Conservation (phyloP, 2,888 invertebrate species). For the Leptothorax acervorum region DNA sequence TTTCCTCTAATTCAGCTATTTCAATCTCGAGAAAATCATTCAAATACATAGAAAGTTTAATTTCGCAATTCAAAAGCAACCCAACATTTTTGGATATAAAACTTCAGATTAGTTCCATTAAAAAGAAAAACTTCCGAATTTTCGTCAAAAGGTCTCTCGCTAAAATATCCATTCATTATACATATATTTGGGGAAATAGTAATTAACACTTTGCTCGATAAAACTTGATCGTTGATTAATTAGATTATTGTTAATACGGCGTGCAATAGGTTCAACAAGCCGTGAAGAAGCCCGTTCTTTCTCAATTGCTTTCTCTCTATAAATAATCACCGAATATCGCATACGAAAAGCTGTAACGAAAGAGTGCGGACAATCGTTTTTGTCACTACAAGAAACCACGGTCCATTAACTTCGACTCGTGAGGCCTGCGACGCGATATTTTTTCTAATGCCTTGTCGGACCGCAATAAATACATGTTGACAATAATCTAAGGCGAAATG, state of each 20-base stretch:
- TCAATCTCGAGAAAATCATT: slow-evolving; percentile 1
- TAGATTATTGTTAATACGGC: slow-evolving; percentile 2
- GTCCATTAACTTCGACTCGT: slow-evolving; percentile 1
- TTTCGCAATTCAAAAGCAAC: background rate
- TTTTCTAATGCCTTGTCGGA: slow-evolving; percentile 5
- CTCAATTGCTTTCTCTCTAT: slow-evolving; percentile 7
- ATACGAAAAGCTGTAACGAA: background rate
- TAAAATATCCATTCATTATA: background rate
- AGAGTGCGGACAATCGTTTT: background rate
- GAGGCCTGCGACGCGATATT: background rate
- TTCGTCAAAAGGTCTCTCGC: background rate
- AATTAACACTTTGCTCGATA: background rate
- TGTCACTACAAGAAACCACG: background rate
- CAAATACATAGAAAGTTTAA: background rate
- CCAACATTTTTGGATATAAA: background rate
- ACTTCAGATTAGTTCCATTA: background rate
- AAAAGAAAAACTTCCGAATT: background rate
- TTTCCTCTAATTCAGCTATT: background rate
- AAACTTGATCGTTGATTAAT: background rate
- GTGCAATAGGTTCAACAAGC: slow-evolving; percentile 12
- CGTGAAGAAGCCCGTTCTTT: background rate
- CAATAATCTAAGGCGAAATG: slow-evolving; percentile 28
- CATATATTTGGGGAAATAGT: background rate
- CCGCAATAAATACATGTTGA: background rate
- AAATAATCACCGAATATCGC: slow-evolving; percentile 15